Base-by-base conservation (phyloP, 92 coral and sea anemone genomes). In the Scolanthus callimorphus region DNA sequence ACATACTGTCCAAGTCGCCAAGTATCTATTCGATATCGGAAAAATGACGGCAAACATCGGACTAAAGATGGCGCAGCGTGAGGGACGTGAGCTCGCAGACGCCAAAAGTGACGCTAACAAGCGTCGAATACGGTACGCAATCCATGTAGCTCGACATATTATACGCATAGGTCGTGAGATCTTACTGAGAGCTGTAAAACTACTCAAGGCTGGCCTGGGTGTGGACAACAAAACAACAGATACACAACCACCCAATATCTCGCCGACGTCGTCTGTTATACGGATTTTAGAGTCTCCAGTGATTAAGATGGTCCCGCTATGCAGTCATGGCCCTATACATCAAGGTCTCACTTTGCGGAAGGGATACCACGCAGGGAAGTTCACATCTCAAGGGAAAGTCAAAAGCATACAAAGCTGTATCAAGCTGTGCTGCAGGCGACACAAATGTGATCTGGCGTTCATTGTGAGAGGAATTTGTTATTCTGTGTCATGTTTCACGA, bases 31-130 rank as follows among this genome's bases (percentile, higher is more conserved):
- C 60, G 82, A 84, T 26, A 86, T 92, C 25, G 98, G 98, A 3
- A 83, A 82, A 34, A 77, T 88, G 22, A 86, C 96, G 0, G 75
- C 86, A 1, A 84, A 92, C 20, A 86, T 90, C 6, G 98, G 98
- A 22, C 12, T 70, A 31, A 84, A 58, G 20, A 78, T 92, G 79
- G 62, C 43, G 9, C 47, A 15, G 29, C 67, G 58, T 20, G 62
- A 67, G 17, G 67, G 60, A 23, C 34, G 17, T 57, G 48, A 63
- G 21, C 51, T 56, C 17, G 31, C 38, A 25, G 22, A 17, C 12
- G 45, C 49, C 20, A 54, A 79, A 20, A 57, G 45, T 0, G 62
- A 48, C 19, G 73, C 68, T 15, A 57, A 70, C 29, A 38, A 57
- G n/a, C 47, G 25, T 25, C 15, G 38, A 2, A 46, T 55, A 23